Conservation (phyloP, 2,797 vertebrate species). For the Champsocephalus esox region DNA sequence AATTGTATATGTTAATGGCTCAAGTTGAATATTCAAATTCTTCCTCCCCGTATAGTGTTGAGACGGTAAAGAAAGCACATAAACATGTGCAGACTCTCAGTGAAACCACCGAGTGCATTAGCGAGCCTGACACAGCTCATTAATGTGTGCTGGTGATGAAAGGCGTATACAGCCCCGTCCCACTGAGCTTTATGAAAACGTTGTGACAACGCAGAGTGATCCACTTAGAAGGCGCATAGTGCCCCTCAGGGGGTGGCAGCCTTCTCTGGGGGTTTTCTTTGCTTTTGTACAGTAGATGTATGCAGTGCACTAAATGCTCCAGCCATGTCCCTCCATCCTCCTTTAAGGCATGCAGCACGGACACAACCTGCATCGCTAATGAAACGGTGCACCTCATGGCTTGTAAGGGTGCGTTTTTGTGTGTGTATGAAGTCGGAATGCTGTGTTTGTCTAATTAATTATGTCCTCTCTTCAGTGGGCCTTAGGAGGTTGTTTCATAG, state of each 20-base stretch:
- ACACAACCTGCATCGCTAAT: neutral
- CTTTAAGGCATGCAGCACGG: conserved; percentile 13
- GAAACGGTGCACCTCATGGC: neutral
- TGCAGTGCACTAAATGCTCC: conserved; percentile 49
- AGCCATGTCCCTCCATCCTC: conserved; percentile 34
- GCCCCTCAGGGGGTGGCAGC: conserved; percentile 63
- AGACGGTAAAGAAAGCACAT: neutral
- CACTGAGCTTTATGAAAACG: conserved; percentile 71
- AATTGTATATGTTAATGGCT: neutral
- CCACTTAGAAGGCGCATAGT: conserved; percentile 81
- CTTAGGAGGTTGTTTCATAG: conserved; percentile 17
- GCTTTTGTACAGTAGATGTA: conserved; percentile 42
- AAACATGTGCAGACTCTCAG: conserved; percentile 46
- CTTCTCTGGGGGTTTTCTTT: conserved; percentile 52
- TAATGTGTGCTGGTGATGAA: conserved; percentile 79
- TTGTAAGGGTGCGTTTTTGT: neutral
- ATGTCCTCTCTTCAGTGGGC: conserved; percentile 17
- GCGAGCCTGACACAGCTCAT: conserved; percentile 82
- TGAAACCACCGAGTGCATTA: conserved; percentile 75
- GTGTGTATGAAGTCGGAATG: neutral
- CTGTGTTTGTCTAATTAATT: conserved; percentile 42
- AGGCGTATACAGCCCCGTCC: conserved; percentile 73
- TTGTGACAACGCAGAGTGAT: conserved; percentile 82
- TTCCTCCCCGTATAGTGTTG: neutral
- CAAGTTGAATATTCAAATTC: conserved; percentile 30